A percentile compares a stretch with the other conserved stretches of the same genome.
Conservation (phyloP, 1,140 invertebrate species). For the Polyergus mexicanus region DNA sequence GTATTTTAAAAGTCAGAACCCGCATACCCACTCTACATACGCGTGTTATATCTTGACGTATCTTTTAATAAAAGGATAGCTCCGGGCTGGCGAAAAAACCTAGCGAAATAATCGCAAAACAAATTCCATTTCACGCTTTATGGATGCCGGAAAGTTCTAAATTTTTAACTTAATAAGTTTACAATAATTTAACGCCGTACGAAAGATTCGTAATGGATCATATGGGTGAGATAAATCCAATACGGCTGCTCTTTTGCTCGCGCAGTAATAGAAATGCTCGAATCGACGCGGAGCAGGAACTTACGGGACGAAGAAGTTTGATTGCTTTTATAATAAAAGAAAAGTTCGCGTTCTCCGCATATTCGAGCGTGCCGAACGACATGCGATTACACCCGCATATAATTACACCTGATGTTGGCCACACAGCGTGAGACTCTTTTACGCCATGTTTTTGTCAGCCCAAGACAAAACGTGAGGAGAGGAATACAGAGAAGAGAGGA, state of each 20-base stretch:
- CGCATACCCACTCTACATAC: neutral
- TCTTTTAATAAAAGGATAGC: neutral
- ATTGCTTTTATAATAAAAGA: slow-evolving; percentile 41
- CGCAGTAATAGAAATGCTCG: neutral
- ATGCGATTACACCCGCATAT: slow-evolving; percentile 26
- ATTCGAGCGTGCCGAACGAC: slow-evolving; percentile 15
- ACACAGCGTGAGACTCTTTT: slow-evolving; percentile 56
- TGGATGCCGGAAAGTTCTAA: neutral
- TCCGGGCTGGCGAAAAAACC: neutral
- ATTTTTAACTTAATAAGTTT: neutral
- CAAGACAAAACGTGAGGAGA: neutral
- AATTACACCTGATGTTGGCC: slow-evolving; percentile 53
- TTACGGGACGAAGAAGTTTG: slow-evolving; percentile 34
- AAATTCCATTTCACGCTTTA: neutral
- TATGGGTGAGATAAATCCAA: neutral
- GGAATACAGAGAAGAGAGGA: too few relatives aligned
- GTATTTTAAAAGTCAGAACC: neutral
- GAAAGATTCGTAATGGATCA: neutral
- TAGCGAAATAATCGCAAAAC: neutral
- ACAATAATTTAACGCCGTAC: neutral
- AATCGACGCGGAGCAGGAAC: neutral
- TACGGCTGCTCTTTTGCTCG: neutral
- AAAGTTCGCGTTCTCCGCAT: neutral
- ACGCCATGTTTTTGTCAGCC: slow-evolving; percentile 49
- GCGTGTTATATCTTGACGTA: neutral